phyloP scores from a whole-genome alignment of 2,113 vertebrate species.

The Erythrocercus mccallii region DNA sequence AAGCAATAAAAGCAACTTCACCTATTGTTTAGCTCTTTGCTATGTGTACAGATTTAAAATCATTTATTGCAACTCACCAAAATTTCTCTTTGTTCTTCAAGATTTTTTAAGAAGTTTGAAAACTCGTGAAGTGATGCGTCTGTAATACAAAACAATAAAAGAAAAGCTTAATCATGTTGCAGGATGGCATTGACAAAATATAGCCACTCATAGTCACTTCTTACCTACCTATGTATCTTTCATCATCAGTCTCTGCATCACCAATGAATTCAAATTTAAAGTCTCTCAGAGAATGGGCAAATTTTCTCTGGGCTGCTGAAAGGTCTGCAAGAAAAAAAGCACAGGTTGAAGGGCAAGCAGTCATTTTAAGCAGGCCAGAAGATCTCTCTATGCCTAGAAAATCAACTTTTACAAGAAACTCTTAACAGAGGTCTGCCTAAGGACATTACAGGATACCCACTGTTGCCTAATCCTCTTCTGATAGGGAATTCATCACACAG shows the following conservation, averaged over 20 bases:
- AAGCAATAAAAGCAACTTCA: background rate
- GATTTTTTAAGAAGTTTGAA: constrained; percentile 88
- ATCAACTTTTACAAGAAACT: background rate
- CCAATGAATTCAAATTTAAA: constrained; percentile 98
- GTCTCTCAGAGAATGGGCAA: constrained; percentile 90
- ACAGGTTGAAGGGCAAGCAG: background rate
- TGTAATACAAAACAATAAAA: constrained; percentile 57
- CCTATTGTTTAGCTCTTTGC: background rate
- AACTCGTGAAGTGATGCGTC: constrained; percentile 96
- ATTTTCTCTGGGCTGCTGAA: constrained; percentile 91
- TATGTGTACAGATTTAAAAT: background rate
- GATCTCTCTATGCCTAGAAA: background rate
- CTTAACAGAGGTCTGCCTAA: background rate
- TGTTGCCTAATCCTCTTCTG: background rate
- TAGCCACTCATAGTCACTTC: background rate
- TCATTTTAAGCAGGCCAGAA: background rate
- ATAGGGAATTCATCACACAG: background rate
- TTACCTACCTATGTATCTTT: constrained; percentile 89
- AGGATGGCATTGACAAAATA: background rate
- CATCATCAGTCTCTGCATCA: constrained; percentile 95
- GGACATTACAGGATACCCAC: background rate
- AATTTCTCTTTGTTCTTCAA: constrained; percentile 96
- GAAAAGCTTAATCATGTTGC: background rate
- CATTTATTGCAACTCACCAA: constrained; percentile 82
- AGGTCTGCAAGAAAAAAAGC: constrained; percentile 77